A percentile compares a stretch with the other conserved stretches of the same genome.
Evolutionary conservation across 2,888 invertebrate species (phyloP).

Genomic region (Pristionchus exspectatus): DNA sequence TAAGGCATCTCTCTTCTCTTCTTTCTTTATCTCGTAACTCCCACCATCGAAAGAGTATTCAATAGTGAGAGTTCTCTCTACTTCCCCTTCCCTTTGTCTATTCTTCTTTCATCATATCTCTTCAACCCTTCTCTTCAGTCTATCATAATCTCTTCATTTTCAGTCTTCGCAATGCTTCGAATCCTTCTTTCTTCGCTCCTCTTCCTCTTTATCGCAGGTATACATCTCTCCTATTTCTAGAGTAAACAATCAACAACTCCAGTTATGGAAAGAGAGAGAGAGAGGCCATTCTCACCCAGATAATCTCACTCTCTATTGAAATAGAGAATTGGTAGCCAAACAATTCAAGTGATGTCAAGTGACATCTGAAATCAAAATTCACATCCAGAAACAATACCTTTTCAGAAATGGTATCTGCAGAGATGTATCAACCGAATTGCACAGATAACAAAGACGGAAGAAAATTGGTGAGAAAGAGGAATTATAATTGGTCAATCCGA

Average conservation of each 20-base stretch:
- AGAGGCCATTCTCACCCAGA: neutral
- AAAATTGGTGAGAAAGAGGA: constrained; percentile 31
- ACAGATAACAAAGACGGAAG: constrained; percentile 59
- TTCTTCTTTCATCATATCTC: neutral
- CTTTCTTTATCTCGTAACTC: neutral
- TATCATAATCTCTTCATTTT: neutral
- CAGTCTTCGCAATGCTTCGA: neutral
- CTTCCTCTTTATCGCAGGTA: constrained; percentile 12
- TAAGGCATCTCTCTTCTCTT: neutral
- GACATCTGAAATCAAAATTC: neutral
- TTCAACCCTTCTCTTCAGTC: neutral
- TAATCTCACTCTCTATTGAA: neutral
- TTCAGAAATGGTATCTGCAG: neutral
- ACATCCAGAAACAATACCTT: neutral
- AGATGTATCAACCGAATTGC: constrained; percentile 60
- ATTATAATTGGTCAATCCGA: neutral
- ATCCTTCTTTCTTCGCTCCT: constrained; percentile 16
- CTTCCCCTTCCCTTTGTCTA: neutral
- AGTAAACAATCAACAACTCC: constrained; percentile 35
- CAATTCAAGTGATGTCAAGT: neutral
- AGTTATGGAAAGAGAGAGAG: constrained; percentile 37
- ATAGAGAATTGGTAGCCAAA: neutral
- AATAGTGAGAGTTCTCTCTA: neutral
- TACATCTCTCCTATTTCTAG: neutral
- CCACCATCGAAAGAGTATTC: neutral